These are phyloP conservation scores for Drosophila asahinai DNA, from an alignment of 1,140 invertebrate species.

Conservation along the genomic window DNA sequence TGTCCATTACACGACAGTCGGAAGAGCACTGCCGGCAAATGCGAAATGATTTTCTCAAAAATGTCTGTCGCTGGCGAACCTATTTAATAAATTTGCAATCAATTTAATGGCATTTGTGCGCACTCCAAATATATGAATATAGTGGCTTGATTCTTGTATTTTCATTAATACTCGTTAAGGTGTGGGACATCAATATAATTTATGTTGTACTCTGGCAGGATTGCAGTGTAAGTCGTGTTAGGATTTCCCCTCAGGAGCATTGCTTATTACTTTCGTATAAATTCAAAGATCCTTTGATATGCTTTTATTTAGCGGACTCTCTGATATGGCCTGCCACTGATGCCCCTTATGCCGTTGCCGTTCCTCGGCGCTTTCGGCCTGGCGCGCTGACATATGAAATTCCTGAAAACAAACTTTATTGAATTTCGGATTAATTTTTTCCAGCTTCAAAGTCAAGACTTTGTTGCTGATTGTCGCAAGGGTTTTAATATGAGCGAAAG, in stretches of 20 bases:
- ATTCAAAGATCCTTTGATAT: constrained; percentile 12
- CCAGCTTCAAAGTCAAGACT: constrained; percentile 67
- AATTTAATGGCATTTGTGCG: not conserved
- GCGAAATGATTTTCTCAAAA: constrained; percentile 2
- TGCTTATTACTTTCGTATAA: constrained; percentile 4
- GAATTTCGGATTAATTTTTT: constrained; percentile 78
- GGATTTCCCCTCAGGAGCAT: not conserved
- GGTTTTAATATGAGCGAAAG: constrained; percentile 67
- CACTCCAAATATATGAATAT: not conserved
- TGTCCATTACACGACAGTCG: constrained; percentile 23
- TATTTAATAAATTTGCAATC: constrained; percentile 15
- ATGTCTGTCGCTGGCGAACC: not conserved
- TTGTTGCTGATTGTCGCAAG: constrained; percentile 60
- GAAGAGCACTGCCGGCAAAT: not conserved
- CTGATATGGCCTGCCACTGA: not conserved
- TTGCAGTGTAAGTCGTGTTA: not conserved
- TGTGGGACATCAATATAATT: not conserved
- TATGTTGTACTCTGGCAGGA: too few species aligned
- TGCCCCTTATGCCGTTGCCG: constrained; percentile 9
- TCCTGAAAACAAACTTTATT: constrained; percentile 72
- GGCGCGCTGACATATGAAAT: constrained; percentile 65
- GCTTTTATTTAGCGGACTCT: not conserved
- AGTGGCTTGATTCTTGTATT: not conserved
- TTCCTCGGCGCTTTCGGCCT: constrained; percentile 14
- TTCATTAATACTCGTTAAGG: not conserved